Percentiles rank a stretch among this genome's conserved stretches.
Conservation (phyloP, 2,888 invertebrate species). For the Polydrusus tereticollis region DNA sequence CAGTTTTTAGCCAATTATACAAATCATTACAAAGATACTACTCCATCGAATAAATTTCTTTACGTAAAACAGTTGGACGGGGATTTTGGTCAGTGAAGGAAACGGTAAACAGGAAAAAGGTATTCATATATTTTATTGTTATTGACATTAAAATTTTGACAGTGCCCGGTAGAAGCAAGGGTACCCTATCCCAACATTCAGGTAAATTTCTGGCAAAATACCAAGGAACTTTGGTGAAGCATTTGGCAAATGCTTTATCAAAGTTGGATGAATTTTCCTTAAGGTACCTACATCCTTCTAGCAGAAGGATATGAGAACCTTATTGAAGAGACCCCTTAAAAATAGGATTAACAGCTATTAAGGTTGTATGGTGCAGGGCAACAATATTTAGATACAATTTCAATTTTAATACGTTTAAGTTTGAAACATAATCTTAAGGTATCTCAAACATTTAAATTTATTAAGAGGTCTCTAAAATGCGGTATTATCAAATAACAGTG, state of each 20-base stretch:
- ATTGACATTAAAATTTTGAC: conserved; percentile 59
- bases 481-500: conserved; percentile 12
- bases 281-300: conserved; percentile 34
- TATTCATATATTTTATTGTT: conserved; percentile 49
- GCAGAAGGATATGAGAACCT: conserved; percentile 33
- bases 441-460: not conserved
- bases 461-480: conserved; percentile 17
- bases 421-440: too few species aligned
- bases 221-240: conserved; percentile 54
- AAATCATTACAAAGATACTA: conserved; percentile 11
- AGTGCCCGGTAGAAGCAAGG: conserved; percentile 74
- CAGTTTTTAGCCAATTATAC: conserved; percentile 51
- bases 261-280: conserved; percentile 40
- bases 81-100: conserved; percentile 45
- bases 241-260: conserved; percentile 54
- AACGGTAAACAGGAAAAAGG: conserved; percentile 58
- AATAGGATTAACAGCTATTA: too few species aligned
- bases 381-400: too few species aligned
- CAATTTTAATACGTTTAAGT: too few species aligned
- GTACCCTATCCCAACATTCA: conserved; percentile 99
- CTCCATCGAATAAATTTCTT: conserved; percentile 1
- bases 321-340: not conserved
- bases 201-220: conserved; percentile 72
- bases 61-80: conserved; percentile 19
- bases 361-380: too few species aligned